Evolutionary conservation across 2,113 vertebrate genomes (phyloP), one percentile per base, ranked within the genome.

Genomic region (Phalacrocorax aristotelis): DNA sequence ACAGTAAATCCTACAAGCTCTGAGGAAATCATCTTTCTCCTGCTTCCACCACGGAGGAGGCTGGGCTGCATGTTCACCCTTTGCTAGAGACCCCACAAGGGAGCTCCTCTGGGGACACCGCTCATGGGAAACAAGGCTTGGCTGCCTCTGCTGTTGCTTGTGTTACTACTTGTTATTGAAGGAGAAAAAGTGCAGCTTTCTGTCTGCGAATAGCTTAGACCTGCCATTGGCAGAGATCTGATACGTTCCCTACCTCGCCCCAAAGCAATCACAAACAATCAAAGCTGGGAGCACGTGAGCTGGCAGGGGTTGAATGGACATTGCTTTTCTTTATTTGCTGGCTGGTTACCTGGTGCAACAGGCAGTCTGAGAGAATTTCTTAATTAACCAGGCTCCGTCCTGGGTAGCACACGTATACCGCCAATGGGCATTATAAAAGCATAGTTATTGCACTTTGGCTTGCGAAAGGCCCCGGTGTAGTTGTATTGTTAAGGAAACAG

Each of bases 201-300:
- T 64, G 21, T 30, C 64, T 34, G 46, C 76, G 48, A 32, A 62
- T 66, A 81, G 52, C 60, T 80, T 23, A 51, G 64, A 64, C 20
- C 54, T 46, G 80, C 76, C 65, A 44, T 29, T 20, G 88, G 46
- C 54, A 83, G 55, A 52, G n/a, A 55, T 60, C 40, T 78, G 75
- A 2, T 66, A 8, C 71, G 44, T 68, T 93, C 19, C 77, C 61
- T 77, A 87, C 17, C 52, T 93, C 0, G 0, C 48, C 82, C 65
- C 84, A 83, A 88, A 88, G 85, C 90, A 94, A 94, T 87, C 87
- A 48, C 32, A 60, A 78, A 65, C 89, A 87, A 91, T 94, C 76
- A 68, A 89, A 90, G 32, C 0, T 13, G 13, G 46, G 72, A 87
- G 62, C 64, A 26, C 5, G 4, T 2, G 29, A 55, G 44, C 60